Evolutionary conservation across 2,113 vertebrate genomes (phyloP).

Genomic region (Recurvirostra avosetta): DNA sequence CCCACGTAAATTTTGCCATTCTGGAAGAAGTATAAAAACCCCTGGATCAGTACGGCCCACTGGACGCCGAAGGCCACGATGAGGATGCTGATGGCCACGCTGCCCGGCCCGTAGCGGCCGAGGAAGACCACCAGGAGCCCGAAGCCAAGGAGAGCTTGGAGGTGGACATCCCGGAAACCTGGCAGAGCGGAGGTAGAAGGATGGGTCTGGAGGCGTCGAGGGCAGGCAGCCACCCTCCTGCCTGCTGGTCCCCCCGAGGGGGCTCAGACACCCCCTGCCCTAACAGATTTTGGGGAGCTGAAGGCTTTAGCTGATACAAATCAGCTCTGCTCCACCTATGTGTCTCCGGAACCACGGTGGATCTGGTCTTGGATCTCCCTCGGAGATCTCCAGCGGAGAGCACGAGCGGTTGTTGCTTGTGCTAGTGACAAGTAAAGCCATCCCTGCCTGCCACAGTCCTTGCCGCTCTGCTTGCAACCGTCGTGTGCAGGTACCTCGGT

Average conservation of each 20-base stretch:
- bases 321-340: rapidly evolving
- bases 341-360: rapidly evolving
- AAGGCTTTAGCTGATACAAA: background rate
- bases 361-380: background rate
- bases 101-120: conserved; percentile 82
- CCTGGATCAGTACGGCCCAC: conserved; percentile 89
- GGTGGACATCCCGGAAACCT: conserved; percentile 88
- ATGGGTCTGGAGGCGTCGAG: background rate
- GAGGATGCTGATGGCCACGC: conserved; percentile 85
- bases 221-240: background rate
- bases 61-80: conserved; percentile 83
- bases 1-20: conserved; percentile 80
- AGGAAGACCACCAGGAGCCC: conserved; percentile 92
- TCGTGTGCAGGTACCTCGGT: rapidly evolving
- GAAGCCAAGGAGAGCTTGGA: conserved; percentile 89
- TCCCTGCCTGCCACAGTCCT: rapidly evolving
- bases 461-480: background rate
- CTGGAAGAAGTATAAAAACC: conserved; percentile 76
- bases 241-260: rapidly evolving
- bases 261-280: background rate
- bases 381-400: background rate
- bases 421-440: background rate
- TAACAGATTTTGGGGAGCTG: background rate
- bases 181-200: background rate
- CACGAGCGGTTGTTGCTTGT: rapidly evolving